These are phyloP conservation scores for Drosophila auraria DNA, from an alignment of 1,140 invertebrate species.

Conservation along the genomic window DNA sequence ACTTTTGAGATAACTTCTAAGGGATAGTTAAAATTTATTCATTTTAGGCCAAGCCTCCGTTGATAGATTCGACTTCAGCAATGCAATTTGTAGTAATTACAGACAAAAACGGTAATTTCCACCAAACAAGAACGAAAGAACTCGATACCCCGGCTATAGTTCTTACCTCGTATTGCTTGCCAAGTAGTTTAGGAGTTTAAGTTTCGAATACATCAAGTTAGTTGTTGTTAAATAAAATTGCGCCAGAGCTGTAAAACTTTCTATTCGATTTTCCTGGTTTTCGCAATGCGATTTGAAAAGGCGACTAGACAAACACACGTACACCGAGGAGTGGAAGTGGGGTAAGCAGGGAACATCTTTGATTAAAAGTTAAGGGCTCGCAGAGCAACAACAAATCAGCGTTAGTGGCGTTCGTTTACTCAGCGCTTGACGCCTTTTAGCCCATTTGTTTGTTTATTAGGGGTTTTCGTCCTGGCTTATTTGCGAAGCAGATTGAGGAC, in stretches of 20 bases:
- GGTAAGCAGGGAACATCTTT: conserved; percentile 31
- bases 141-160: neutral
- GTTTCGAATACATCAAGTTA: conserved; percentile 22
- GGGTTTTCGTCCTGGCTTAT: conserved; percentile 38
- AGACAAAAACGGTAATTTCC: neutral
- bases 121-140: neutral
- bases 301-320: conserved; percentile 18
- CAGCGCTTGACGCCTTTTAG: conserved; percentile 42
- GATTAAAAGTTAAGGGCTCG: conserved; percentile 60
- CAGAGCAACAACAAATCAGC: conserved; percentile 39
- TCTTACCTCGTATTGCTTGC: neutral
- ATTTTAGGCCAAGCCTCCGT: neutral
- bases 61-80: neutral
- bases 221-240: conserved; percentile 28
- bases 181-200: conserved; percentile 13
- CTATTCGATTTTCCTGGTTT: neutral
- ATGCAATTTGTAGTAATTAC: conserved; percentile 22
- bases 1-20: too few relatives aligned
- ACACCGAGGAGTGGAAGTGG: neutral
- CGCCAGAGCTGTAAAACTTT: conserved; percentile 23
- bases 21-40: neutral
- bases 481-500: conserved; percentile 37
- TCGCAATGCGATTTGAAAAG: neutral
- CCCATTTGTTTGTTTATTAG: conserved; percentile 57
- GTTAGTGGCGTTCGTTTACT: conserved; percentile 38